These are phyloP conservation scores for Chrysolina americana DNA, from an alignment of 2,888 invertebrate genomes.

Conservation along the genomic window DNA sequence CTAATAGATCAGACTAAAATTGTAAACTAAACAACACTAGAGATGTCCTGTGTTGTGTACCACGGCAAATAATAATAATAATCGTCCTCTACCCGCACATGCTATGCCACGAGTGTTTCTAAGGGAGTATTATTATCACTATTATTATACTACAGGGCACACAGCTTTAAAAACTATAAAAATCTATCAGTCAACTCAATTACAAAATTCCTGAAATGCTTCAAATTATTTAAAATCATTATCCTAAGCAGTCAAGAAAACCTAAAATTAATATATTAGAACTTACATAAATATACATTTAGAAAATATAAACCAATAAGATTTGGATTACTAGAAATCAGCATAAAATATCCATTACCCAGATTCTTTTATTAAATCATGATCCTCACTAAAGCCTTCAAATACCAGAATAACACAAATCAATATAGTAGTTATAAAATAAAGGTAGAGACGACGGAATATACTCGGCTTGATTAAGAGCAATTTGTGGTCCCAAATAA, in stretches of 20 bases:
- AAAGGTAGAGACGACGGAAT: not conserved
- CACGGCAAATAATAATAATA: too few relatives aligned
- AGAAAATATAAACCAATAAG: slow-evolving; percentile 14
- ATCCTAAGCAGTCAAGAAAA: slow-evolving; percentile 22
- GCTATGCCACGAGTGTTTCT: too few relatives aligned
- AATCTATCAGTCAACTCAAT: slow-evolving; percentile 5
- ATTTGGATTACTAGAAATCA: not conserved
- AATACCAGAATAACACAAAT: not conserved
- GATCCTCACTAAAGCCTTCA: not conserved
- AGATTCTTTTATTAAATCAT: not conserved
- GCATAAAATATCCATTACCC: not conserved
- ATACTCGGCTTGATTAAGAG: not conserved
- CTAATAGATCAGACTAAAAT: too few relatives aligned
- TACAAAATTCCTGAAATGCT: not conserved
- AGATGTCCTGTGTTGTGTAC: not conserved
- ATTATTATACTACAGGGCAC: not conserved
- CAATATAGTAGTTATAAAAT: not conserved
- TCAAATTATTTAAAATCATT: slow-evolving; percentile 16
- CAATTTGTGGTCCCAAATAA: not conserved
- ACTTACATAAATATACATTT: slow-evolving; percentile 33
- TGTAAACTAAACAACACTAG: too few relatives aligned
- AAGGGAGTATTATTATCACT: too few relatives aligned
- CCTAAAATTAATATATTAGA: slow-evolving; percentile 25
- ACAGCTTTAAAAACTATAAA: not conserved
- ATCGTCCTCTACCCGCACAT: too few relatives aligned